Evolutionary conservation across 2,113 vertebrate species (phyloP), one percentile per base, ranked within the genome.

Genomic region (Ornithorhynchus anatinus): DNA sequence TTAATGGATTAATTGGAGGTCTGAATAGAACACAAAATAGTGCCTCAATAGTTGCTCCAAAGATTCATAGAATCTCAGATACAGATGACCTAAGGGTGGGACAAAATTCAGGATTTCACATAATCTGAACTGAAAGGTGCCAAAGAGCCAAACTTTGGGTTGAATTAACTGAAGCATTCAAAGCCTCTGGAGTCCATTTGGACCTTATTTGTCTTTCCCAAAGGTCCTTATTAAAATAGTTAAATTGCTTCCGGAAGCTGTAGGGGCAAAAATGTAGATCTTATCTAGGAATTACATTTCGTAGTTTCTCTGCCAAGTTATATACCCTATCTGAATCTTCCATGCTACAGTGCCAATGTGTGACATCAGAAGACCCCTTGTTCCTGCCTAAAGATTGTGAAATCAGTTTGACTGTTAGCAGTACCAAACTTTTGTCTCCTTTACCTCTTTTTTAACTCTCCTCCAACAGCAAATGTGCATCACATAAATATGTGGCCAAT

Each of bases 131-230:
- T 43, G 10, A 27, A 47, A 22, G 31, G 59, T 67, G 37, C 47
- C 20, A 48, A 33, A 62, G 16, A 32, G 22, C 10, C n/a, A n/a
- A n/a, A n/a, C n/a, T n/a, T n/a, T n/a, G n/a, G n/a, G n/a, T n/a
- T 52, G 72, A 77, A 68, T 10, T 38, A 53, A 45, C 2, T 4
- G 14, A 64, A 69, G 10, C 1, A 51, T 61, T 75, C 59, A 75
- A 79, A 61, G 5, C 3, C 29, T 68, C 36, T 33, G 39, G 17
- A 32, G 19, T 3, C 5, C 11, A 5, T 35, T 47, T 70, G 32
- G 72, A 67, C 47, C 16, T 43, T 17, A 2, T 1, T 27, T 58
- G 25, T 48, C 15, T 2, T 29, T 61, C n/a, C 59, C 32, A 19
- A 32, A 8, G 33, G 6, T 27, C 12, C 32, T n/a, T 8, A 38